phyloP scores from a whole-genome alignment of 1,140 invertebrate genomes.

The Mesaphorura yosii region DNA sequence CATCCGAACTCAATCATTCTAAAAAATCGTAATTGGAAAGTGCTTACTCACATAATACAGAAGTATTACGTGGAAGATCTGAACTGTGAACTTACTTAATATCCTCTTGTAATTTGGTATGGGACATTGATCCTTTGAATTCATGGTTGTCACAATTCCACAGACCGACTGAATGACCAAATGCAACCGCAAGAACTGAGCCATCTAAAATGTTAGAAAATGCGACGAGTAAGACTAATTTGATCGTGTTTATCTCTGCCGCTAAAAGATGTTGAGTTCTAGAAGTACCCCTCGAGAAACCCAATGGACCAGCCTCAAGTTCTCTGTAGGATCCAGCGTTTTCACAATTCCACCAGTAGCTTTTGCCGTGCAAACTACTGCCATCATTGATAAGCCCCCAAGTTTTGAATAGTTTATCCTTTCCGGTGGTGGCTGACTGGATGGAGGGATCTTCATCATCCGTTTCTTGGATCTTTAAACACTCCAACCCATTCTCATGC shows the following conservation, averaged over 20 bases:
- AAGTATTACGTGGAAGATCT: background rate
- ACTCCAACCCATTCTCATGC: slow-evolving; percentile 50
- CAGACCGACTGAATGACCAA: slow-evolving; percentile 54
- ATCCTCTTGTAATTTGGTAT: slow-evolving; percentile 24
- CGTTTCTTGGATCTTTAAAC: slow-evolving; percentile 50
- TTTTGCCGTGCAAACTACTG: slow-evolving; percentile 42
- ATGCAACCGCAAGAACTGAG: slow-evolving; percentile 58
- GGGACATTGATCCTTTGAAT: slow-evolving; percentile 42
- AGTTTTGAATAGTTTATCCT: slow-evolving; percentile 59
- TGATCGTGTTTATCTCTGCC: too few relatives aligned
- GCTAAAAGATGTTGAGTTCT: background rate
- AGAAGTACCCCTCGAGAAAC: slow-evolving; percentile 48
- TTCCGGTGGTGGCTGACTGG: slow-evolving; percentile 47
- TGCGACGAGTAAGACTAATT: background rate
- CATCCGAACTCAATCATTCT: slow-evolving; percentile 54
- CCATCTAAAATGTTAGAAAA: slow-evolving; percentile 45
- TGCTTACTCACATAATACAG: background rate
- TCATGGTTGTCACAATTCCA: slow-evolving; percentile 47
- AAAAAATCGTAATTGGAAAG: slow-evolving; percentile 13
- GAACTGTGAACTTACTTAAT: slow-evolving; percentile 31
- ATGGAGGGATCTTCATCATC: slow-evolving; percentile 21
- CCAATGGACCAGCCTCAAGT: slow-evolving; percentile 43
- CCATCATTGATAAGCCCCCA: slow-evolving; percentile 49
- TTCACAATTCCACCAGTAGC: slow-evolving; percentile 51
- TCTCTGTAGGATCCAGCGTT: slow-evolving; percentile 52